Conservation (phyloP, 2,888 invertebrate genomes). For the Lagria hirta region DNA sequence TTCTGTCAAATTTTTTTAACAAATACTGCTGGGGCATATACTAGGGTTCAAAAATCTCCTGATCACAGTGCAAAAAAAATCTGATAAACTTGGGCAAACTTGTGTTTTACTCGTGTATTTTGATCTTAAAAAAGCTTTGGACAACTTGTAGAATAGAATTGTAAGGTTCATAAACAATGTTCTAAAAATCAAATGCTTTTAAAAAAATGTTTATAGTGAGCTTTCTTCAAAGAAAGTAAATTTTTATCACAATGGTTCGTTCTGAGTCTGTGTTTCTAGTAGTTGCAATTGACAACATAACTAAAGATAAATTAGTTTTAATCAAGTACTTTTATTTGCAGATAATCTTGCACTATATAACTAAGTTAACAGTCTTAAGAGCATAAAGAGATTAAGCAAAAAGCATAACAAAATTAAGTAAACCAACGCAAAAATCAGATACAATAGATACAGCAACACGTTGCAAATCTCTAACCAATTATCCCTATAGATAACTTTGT, state of each 20-base stretch:
- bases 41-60: no score
- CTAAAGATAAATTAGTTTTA: neutral
- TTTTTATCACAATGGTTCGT: slow-evolving; percentile 23
- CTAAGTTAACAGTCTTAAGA: no score
- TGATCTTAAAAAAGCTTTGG: slow-evolving; percentile 13
- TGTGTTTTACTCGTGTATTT: slow-evolving; percentile 9
- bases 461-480: no score
- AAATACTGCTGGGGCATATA: no score
- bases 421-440: no score
- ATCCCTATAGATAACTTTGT: no score
- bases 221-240: slow-evolving; percentile 4
- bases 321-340: slow-evolving; percentile 7
- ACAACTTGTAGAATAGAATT: slow-evolving; percentile 2
- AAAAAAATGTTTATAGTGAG: slow-evolving; percentile 10
- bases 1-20: no score
- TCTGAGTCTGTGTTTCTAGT: slow-evolving; percentile 17
- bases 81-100: slow-evolving; percentile 20
- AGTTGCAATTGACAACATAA: slow-evolving; percentile 18
- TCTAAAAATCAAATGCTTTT: slow-evolving; percentile 15
- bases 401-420: no score
- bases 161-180: slow-evolving; percentile 16
- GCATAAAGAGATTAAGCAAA: no score
- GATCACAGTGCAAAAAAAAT: slow-evolving; percentile 9
- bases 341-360: slow-evolving; percentile 4
- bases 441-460: no score